Evolutionary conservation across 2,797 vertebrate genomes (phyloP).

Genomic region (Muscicapa comitata): DNA sequence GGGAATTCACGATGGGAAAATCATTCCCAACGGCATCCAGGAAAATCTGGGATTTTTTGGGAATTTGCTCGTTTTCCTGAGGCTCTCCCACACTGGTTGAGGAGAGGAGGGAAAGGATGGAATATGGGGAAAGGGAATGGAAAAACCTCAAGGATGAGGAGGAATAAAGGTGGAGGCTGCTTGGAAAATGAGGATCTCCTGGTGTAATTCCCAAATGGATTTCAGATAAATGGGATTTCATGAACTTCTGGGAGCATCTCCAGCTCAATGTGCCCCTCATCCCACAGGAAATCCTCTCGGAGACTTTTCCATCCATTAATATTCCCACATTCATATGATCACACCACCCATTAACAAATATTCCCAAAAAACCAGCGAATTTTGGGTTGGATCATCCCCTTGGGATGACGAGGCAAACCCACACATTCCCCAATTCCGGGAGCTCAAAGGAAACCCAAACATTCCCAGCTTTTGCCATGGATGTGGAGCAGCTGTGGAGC

Average conservation of each 20-base stretch:
- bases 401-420: neutral
- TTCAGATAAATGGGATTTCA: neutral
- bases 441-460: neutral
- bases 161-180: neutral
- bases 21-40: neutral
- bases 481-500: neutral
- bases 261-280: rapidly evolving
- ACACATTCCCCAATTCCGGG: rapidly evolving
- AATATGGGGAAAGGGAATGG: neutral
- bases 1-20: neutral
- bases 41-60: neutral
- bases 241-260: neutral
- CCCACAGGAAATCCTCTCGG: neutral
- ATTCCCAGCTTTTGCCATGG: neutral
- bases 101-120: neutral
- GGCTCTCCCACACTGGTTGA: rapidly evolving
- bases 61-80: neutral
- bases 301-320: neutral
- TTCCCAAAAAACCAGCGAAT: rapidly evolving
- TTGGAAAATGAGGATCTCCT: rapidly evolving
- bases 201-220: neutral
- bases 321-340: rapidly evolving
- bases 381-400: rapidly evolving
- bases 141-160: neutral
- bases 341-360: rapidly evolving